A percentile compares a stretch with the other conserved stretches of the same genome.
Conservation (phyloP, 2,113 vertebrate species). For the Hydrochoerus hydrochaeris region DNA sequence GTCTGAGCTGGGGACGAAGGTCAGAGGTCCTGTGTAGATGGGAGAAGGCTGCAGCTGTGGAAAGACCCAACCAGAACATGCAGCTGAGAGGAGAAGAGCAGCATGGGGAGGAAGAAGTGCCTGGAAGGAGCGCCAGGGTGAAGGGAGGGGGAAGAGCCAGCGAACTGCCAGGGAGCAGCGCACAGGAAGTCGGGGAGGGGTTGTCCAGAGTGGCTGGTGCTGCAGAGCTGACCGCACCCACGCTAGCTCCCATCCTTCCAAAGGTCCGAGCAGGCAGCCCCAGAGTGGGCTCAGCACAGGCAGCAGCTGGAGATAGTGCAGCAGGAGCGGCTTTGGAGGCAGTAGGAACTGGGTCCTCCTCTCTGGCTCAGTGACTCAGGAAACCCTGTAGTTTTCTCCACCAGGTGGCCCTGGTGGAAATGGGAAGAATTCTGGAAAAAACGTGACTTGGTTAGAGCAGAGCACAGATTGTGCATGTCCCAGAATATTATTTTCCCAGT, state of each 20-base stretch:
- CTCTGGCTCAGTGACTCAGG: background rate
- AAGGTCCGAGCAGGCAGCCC: no score
- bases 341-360: background rate
- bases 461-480: background rate
- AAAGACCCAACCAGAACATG: background rate
- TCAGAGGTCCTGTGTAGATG: background rate
- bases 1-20: background rate
- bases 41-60: background rate
- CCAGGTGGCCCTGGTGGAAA: background rate
- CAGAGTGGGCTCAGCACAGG: background rate
- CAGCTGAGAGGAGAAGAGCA: background rate
- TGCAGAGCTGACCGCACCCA: background rate
- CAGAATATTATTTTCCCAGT: background rate
- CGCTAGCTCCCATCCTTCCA: no score
- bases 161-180: no score
- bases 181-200: background rate
- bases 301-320: background rate
- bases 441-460: background rate
- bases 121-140: background rate
- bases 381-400: background rate
- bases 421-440: background rate
- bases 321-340: background rate
- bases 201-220: background rate
- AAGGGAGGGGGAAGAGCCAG: background rate
- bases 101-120: background rate